A percentile compares a stretch with the other conserved stretches of the same genome.
These are phyloP conservation scores for Ceratotherium simum DNA, from an alignment of 2,113 vertebrate species.

Conservation along the genomic window DNA sequence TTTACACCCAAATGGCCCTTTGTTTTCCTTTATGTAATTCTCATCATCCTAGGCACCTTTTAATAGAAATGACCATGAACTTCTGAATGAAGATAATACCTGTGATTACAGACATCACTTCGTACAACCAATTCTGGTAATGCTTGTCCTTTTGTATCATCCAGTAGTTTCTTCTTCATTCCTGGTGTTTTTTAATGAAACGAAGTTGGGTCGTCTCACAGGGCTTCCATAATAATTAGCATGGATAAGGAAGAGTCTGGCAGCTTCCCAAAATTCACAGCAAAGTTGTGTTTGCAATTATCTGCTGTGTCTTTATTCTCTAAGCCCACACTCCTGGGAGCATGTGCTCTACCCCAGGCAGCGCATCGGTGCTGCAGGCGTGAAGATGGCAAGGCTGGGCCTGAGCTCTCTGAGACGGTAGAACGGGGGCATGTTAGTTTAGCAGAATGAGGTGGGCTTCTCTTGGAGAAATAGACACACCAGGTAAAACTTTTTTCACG, in stretches of 20 bases:
- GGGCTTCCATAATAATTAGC: no score
- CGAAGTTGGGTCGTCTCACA: fast-evolving
- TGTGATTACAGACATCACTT: background rate
- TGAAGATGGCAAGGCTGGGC: fast-evolving
- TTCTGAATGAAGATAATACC: background rate
- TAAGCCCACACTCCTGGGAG: fast-evolving
- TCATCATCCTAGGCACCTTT: background rate
- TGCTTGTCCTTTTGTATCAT: fast-evolving
- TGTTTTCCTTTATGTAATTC: fast-evolving
- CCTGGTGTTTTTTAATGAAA: background rate
- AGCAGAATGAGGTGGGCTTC: background rate
- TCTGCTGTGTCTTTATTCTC: background rate
- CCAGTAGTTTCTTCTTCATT: background rate
- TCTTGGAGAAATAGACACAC: background rate
- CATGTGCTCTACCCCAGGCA: fast-evolving
- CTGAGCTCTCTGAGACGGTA: fast-evolving
- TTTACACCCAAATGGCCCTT: background rate
- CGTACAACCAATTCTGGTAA: background rate
- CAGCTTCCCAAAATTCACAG: background rate
- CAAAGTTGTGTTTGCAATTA: fast-evolving
- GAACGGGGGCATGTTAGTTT: no score
- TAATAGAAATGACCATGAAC: background rate
- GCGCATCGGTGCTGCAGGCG: background rate
- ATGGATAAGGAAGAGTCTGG: background rate
- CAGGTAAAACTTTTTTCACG: background rate